Base-by-base conservation (phyloP, 2,113 vertebrate genomes). In the Actenoides hombroni region DNA sequence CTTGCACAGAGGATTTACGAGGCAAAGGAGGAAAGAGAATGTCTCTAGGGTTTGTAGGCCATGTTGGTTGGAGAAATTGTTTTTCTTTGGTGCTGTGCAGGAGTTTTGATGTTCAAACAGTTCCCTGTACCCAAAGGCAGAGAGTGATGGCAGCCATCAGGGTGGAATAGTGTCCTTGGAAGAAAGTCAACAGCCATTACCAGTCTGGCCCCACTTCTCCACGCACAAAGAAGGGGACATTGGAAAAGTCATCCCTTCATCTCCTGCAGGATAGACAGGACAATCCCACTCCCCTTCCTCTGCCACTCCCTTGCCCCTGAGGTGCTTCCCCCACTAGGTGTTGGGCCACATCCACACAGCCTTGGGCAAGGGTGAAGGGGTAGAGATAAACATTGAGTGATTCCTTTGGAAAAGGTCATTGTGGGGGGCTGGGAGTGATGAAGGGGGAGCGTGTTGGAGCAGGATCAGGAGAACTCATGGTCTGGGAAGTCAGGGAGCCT, bases 241-340 rank as follows among this genome's bases (percentile, higher is more conserved):
- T 51, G 16, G 31, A 65, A 79, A 75, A 83, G 37, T 7, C 56
- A 56, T 74, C 42, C 23, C 35, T 92, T 31, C 46, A 40, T 23
- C 25, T 81, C 31, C 68, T 23, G 11, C 4, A 20, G 25, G 48
- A 60, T 0, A 33, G 31, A 40, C 0, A 57, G 19, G 26, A 86
- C 37, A 78, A 63, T 28, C n/a, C 61, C 12, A n/a, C 2, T 57
- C 31, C n/a, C 13, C 16, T 16, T 74, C 31, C 12, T 75, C 33
- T 73, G n/a, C 37, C 39, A 73, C 13, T 16, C 4, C 16, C 5
- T 80, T 5, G 0, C 10, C 68, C 23, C 33, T 13, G 13, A 14
- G 7, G 17, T 3, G 1, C 6, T 83, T 65, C 18, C 25, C 33
- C 57, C 11, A 1, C 31, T 40, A 6, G 6, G 3, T 10, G 2